phyloP scores from a whole-genome alignment of 2,797 vertebrate genomes.

The Apogon talboti region DNA sequence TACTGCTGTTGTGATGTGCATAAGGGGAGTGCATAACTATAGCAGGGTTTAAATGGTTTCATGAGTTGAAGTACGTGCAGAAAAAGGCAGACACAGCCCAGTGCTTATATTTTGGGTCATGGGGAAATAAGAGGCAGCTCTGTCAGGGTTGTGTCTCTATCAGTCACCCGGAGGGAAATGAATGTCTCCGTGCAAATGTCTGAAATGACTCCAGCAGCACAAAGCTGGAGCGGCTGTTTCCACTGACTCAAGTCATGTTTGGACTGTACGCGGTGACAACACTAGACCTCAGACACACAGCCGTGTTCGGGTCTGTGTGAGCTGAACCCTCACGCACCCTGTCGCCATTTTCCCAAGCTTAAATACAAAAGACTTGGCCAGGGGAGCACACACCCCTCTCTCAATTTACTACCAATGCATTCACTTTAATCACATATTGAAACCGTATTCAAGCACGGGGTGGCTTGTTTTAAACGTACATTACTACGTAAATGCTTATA shows the following conservation, averaged over 20 bases:
- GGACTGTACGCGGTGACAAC: conserved; percentile 70
- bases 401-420: conserved; percentile 15
- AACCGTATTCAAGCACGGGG: neutral
- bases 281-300: conserved; percentile 77
- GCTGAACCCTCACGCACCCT: conserved; percentile 81
- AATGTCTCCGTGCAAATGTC: conserved; percentile 27
- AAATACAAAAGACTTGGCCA: conserved; percentile 64
- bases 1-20: neutral
- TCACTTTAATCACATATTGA: neutral
- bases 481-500: accelerated
- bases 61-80: no score
- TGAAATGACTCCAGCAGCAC: conserved; percentile 23
- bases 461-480: neutral
- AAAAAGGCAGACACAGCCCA: no score
- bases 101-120: neutral
- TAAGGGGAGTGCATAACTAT: no score
- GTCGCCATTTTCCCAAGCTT: conserved; percentile 85
- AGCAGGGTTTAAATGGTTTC: no score
- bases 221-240: conserved; percentile 21
- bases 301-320: conserved; percentile 40
- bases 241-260: conserved; percentile 22
- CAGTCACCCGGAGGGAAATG: conserved; percentile 11
- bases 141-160: conserved; percentile 15
- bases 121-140: neutral
- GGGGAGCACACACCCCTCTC: conserved; percentile 62